phyloP scores from a whole-genome alignment of 2,888 invertebrate genomes.

The Leptogaster cylindrica region DNA sequence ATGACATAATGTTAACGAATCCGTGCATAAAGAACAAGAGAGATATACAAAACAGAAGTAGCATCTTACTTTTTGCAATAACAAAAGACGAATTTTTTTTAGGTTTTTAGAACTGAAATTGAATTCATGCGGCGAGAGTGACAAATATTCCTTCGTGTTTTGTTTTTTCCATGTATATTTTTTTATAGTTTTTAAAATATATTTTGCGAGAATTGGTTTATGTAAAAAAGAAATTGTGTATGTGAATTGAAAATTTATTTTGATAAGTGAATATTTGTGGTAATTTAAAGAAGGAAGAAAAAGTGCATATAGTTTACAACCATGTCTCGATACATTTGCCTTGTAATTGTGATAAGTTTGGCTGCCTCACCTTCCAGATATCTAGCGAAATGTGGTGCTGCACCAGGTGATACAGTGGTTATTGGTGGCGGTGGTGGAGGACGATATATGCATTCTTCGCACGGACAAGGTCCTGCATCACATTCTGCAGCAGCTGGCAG shows the following conservation, averaged over 20 bases:
- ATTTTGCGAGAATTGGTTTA: background rate
- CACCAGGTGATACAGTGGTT: constrained; percentile 52
- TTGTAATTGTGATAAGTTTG: constrained; percentile 49
- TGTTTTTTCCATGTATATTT: background rate
- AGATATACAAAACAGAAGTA: background rate
- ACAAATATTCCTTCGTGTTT: background rate
- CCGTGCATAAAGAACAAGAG: background rate
- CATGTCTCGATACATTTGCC: constrained; percentile 48
- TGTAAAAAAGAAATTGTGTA: background rate
- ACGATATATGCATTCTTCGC: constrained; percentile 46
- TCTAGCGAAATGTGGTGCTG: constrained; percentile 52
- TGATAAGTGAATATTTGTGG: background rate
- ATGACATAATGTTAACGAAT: background rate
- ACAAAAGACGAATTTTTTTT: background rate
- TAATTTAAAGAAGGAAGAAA: background rate
- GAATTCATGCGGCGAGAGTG: constrained; percentile 6
- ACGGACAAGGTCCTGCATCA: constrained; percentile 43
- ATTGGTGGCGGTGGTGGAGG: constrained; percentile 47
- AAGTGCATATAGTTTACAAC: constrained; percentile 44
- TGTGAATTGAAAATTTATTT: background rate
- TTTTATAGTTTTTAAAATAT: constrained; percentile 7
- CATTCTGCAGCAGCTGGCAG: constrained; percentile 49
- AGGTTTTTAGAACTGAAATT: background rate
- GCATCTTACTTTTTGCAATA: background rate
- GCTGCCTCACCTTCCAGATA: constrained; percentile 49